Percentiles rank a stretch among this genome's conserved stretches.
Evolutionary conservation across 1,140 invertebrate genomes (phyloP).

Genomic region (Ladona fulva): DNA sequence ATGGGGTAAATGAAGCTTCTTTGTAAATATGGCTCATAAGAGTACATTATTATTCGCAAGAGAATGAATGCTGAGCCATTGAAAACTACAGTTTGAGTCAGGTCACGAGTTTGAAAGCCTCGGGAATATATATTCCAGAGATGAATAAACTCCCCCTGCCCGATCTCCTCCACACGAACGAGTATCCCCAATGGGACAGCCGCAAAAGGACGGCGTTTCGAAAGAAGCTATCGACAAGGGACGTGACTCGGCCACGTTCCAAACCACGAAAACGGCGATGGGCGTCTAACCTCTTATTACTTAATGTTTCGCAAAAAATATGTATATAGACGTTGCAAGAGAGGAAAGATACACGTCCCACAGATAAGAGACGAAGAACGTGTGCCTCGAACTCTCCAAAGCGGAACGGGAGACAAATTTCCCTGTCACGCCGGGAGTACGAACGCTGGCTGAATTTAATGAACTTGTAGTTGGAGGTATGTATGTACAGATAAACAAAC

Average conservation of each 20-base stretch:
- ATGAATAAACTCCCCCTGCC: background rate
- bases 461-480: too few species aligned
- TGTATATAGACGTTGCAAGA: background rate
- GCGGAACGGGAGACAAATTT: too few species aligned
- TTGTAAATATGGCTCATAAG: too few species aligned
- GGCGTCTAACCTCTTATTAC: background rate
- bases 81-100: too few species aligned
- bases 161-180: background rate
- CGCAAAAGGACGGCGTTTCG: background rate
- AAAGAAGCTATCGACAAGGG: background rate
- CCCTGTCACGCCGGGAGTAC: too few species aligned
- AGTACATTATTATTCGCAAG: too few species aligned
- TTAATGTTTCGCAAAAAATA: conserved; percentile 7
- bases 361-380: background rate
- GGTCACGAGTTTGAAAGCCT: too few species aligned
- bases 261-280: background rate
- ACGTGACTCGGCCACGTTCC: conserved; percentile 1
- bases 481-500: too few species aligned
- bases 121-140: too few species aligned
- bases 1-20: too few species aligned
- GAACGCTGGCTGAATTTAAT: too few species aligned
- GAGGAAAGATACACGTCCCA: background rate
- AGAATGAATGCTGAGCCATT: too few species aligned
- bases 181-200: background rate
- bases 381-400: background rate